These are phyloP conservation scores for Drosophila bipectinata DNA, from an alignment of 1,140 invertebrate species.

Conservation along the genomic window DNA sequence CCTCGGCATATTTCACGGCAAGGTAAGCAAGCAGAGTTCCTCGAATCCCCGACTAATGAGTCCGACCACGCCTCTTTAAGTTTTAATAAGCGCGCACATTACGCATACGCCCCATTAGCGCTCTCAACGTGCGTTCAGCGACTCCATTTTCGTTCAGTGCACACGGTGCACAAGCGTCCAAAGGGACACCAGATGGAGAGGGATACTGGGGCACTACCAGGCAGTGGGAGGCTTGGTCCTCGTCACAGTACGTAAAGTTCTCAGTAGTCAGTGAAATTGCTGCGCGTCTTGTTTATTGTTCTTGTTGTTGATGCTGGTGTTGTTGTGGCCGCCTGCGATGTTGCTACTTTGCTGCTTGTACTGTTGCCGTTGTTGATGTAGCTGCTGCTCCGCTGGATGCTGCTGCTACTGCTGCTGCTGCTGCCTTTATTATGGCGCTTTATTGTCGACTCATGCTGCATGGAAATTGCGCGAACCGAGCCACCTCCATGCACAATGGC, in stretches of 20 bases:
- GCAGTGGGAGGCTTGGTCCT: constrained; percentile 12
- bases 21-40: constrained; percentile 36
- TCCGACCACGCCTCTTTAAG: constrained; percentile 46
- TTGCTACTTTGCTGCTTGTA: constrained; percentile 4
- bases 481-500: constrained; percentile 8
- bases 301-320: constrained; percentile 37
- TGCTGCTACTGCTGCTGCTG: constrained; percentile 20
- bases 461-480: constrained; percentile 64
- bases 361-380: constrained; percentile 7
- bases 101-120: constrained; percentile 70
- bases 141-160: constrained; percentile 63
- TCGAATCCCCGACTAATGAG: constrained; percentile 33
- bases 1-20: constrained; percentile 10
- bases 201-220: not conserved
- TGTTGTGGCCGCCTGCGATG: constrained; percentile 8
- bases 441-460: constrained; percentile 64
- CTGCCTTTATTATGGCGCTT: constrained; percentile 69
- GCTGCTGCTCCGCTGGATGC: constrained; percentile 12
- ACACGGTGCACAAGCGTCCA: constrained; percentile 28
- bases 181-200: not conserved
- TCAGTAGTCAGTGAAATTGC: constrained; percentile 80
- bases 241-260: constrained; percentile 80
- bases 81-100: constrained; percentile 57
- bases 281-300: constrained; percentile 77
- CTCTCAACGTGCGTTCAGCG: constrained; percentile 32